Evolutionary conservation across 2,888 invertebrate genomes (phyloP).

Genomic region (Scrobipalpa atriplicella): DNA sequence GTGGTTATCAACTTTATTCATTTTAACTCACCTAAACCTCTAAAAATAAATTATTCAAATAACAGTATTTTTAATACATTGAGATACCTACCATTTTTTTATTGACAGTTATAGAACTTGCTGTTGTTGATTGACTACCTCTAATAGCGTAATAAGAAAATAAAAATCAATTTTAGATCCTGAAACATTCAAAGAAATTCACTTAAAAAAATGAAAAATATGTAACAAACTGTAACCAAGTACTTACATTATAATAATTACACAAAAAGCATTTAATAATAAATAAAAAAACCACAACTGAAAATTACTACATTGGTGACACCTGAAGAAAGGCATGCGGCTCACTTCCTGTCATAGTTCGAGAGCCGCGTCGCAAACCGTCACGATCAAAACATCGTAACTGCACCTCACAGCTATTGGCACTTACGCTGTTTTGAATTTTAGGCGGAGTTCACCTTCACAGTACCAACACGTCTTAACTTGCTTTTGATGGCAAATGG

Average conservation of each 20-base stretch:
- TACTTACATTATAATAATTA: no score
- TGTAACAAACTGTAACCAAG: no score
- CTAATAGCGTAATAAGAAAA: no score
- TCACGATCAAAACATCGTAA: constrained; percentile 56
- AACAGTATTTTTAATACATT: no score
- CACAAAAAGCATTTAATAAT: neutral
- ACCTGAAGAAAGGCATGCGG: constrained; percentile 73
- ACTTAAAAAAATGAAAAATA: no score
- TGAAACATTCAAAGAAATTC: no score
- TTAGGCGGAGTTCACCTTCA: neutral
- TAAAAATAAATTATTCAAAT: no score
- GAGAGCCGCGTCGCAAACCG: constrained; percentile 55
- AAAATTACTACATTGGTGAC: constrained; percentile 42
- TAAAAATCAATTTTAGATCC: no score
- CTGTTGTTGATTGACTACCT: no score
- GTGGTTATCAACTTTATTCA: constrained; percentile 39
- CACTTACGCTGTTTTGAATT: constrained; percentile 54
- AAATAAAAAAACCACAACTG: neutral
- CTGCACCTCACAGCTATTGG: constrained; percentile 36
- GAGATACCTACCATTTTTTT: no score
- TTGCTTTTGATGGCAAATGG: neutral
- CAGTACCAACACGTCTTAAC: constrained; percentile 5
- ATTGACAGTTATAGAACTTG: no score
- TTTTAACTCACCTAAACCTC: neutral
- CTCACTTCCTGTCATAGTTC: constrained; percentile 76